Evolutionary conservation across 2,888 invertebrate genomes (phyloP), one percentile per base, ranked within the genome.

Genomic region (Leptopilina drosophilae): DNA sequence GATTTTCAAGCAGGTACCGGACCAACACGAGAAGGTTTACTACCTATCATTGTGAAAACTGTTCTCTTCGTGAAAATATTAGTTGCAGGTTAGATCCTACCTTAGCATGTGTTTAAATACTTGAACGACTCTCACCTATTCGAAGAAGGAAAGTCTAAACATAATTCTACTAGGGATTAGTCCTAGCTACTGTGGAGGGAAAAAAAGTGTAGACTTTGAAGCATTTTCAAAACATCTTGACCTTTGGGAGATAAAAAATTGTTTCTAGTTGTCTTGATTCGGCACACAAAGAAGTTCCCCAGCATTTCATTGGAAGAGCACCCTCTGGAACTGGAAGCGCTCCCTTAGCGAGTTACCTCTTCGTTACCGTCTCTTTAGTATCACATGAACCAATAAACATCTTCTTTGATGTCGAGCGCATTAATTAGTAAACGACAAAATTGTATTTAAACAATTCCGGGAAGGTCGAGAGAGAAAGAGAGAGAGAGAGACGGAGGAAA

Each of bases 341-440:
- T 88, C 90, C 89, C 90, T 89, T 87, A 88, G 87, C 86, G 87
- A 90, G 89, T 90, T 90, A 90, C 90, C 91, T 91, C 91, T 91
- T 91, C 91, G 91, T 91, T 91, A 91, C 91, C 91, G 90, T 91
- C 92, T 92, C 92, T 92, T 92, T 92, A 92, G 90, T 91, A 92
- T 92, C 91, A 91, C 92, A 92, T 91, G 91, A 92, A 92, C 92
- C 92, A 92, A 92, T 92, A 92, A 92, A 92, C 92, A 90, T 93
- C 92, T 93, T 92, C 93, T 93, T 93, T 93, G 93, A 93, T 93
- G 92, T 93, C 90, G 88, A 89, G 90, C 90, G 92, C 92, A 93
- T 93, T 93, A 93, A 93, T 93, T 93, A 93, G 93, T 93, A 93
- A 93, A 93, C 93, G 93, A 93, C 93, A 93, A 93, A 93, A 93